Percentiles rank a stretch among this genome's conserved stretches.
phyloP scores from a whole-genome alignment of 2,797 vertebrate species.

The Hafferia zeledoni region DNA sequence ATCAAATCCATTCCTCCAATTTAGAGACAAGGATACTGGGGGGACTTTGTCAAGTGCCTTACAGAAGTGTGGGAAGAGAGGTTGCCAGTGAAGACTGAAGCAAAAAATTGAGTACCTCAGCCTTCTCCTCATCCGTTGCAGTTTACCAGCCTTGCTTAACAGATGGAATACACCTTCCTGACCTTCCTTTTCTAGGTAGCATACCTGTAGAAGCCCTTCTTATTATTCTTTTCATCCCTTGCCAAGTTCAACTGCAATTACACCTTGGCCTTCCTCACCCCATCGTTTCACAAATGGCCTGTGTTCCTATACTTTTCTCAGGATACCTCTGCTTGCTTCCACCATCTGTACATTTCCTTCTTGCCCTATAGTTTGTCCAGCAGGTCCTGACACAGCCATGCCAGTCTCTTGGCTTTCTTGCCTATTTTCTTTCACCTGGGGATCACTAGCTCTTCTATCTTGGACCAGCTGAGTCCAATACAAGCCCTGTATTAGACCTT shows the following conservation, averaged over 20 bases:
- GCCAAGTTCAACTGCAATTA: neutral
- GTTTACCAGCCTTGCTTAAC: neutral
- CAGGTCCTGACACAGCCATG: neutral
- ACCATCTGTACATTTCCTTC: neutral
- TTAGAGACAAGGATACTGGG: neutral
- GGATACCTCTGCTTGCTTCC: neutral
- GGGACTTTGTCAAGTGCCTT: neutral
- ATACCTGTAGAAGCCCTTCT: neutral
- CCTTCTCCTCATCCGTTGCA: neutral
- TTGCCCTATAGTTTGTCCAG: neutral
- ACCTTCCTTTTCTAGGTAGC: neutral
- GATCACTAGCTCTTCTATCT: neutral
- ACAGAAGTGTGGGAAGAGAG: neutral
- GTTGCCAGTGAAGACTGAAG: neutral
- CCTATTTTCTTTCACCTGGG: neutral
- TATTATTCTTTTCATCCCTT: neutral
- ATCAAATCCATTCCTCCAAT: neutral
- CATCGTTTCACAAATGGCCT: neutral
- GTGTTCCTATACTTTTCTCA: neutral
- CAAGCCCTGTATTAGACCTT: neutral
- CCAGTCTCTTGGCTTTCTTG: neutral
- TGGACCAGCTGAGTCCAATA: neutral
- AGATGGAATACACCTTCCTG: neutral
- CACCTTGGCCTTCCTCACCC: neutral
- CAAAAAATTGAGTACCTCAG: neutral